These are phyloP conservation scores for Synanthedon formicaeformis DNA, from an alignment of 2,888 invertebrate species.

Conservation along the genomic window DNA sequence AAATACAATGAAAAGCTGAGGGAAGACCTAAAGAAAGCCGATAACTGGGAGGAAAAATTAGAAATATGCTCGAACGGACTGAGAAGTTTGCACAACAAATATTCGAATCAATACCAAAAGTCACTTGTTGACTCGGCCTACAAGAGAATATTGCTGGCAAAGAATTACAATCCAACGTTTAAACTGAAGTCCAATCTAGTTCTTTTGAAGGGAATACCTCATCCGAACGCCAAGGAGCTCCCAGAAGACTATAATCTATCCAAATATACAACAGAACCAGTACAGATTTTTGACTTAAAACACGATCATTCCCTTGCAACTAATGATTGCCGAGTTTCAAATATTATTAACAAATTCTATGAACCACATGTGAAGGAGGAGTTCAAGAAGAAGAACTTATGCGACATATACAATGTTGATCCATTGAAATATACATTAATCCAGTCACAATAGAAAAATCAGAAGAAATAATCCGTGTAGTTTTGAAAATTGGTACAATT, in stretches of 20 bases:
- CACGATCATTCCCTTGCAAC: constrained; percentile 19
- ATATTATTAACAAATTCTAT: neutral
- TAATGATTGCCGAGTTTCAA: neutral
- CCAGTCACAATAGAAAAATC: too few species aligned
- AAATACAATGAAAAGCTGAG: constrained; percentile 9
- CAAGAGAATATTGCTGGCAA: constrained; percentile 20
- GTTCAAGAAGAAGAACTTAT: neutral
- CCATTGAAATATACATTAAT: neutral
- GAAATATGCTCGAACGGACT: constrained; percentile 15
- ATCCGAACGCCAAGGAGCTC: constrained; percentile 4
- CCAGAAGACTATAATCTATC: constrained; percentile 31
- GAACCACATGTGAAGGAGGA: neutral
- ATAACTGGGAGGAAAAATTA: constrained; percentile 21
- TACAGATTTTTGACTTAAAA: constrained; percentile 21
- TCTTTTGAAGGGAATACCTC: constrained; percentile 17
- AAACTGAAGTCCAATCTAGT: constrained; percentile 30
- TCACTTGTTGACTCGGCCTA: constrained; percentile 20
- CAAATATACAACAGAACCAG: constrained; percentile 24
- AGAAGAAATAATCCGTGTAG: too few species aligned
- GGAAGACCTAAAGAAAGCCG: constrained; percentile 12
- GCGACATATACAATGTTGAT: neutral
- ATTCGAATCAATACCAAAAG: constrained; percentile 24
- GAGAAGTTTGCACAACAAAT: constrained; percentile 8
- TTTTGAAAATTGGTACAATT: too few species aligned
- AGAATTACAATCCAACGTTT: constrained; percentile 22